phyloP scores from a whole-genome alignment of 1,140 invertebrate genomes.

The Monochamus saltuarius region DNA sequence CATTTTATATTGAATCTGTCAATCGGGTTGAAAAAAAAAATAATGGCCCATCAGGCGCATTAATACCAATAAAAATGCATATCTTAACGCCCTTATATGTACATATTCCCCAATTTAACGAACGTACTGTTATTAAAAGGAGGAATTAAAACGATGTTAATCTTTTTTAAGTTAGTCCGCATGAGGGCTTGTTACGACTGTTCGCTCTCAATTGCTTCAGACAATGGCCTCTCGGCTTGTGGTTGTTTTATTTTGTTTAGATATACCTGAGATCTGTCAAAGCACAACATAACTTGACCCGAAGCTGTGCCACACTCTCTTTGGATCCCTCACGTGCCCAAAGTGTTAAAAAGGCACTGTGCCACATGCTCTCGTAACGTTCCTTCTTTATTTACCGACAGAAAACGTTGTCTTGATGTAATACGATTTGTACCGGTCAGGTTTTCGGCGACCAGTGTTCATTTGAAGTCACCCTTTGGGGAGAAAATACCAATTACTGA shows the following conservation, averaged over 20 bases:
- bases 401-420: too few relatives aligned
- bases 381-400: too few relatives aligned
- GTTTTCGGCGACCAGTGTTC: too few relatives aligned
- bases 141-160: background rate
- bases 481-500: too few relatives aligned
- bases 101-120: background rate
- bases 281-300: conserved; percentile 12
- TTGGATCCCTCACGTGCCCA: conserved; percentile 12
- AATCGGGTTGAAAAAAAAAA: conserved; percentile 12
- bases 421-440: too few relatives aligned
- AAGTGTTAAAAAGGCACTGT: conserved; percentile 14
- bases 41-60: background rate
- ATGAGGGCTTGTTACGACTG: too few relatives aligned
- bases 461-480: too few relatives aligned
- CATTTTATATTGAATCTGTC: background rate
- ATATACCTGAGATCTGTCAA: conserved; percentile 15
- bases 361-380: conserved; percentile 2
- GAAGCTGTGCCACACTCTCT: conserved; percentile 1
- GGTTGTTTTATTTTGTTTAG: conserved; percentile 8
- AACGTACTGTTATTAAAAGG: background rate
- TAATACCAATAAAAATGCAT: conserved; percentile 8
- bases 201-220: background rate
- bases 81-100: conserved; percentile 17
- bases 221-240: background rate
- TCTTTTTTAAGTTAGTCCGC: background rate